Percentiles rank a stretch among this genome's conserved stretches.
Evolutionary conservation across 2,888 invertebrate genomes (phyloP).

Genomic region (Hypomecis punctinalis): DNA sequence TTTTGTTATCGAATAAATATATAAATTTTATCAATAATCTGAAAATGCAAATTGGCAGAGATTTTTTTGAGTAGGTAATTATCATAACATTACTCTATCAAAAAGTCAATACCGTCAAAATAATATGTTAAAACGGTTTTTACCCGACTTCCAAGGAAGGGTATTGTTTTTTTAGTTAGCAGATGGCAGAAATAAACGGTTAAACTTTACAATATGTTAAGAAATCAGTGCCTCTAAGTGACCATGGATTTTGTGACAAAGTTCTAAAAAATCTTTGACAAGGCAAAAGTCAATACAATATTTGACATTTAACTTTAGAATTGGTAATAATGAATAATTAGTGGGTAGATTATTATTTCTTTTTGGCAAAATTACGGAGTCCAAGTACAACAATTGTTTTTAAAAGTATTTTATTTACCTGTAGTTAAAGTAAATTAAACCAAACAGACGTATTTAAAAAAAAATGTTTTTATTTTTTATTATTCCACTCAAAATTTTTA

Average conservation of each 20-base stretch:
- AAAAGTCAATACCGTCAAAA: no score
- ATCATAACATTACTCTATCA: no score
- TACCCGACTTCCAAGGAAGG: no score
- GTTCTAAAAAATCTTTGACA: constrained; percentile 16
- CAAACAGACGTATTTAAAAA: not conserved
- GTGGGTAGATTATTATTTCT: not conserved
- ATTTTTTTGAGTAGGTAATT: no score
- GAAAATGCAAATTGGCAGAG: no score
- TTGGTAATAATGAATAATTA: constrained; percentile 1
- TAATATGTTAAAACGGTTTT: no score
- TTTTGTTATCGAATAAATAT: no score
- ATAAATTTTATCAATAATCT: no score
- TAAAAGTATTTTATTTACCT: not conserved
- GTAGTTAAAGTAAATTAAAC: not conserved
- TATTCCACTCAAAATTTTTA: not conserved
- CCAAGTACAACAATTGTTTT: not conserved
- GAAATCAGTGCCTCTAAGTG: constrained; percentile 23
- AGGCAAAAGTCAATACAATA: constrained; percentile 16
- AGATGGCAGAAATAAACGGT: not conserved
- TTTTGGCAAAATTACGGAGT: constrained; percentile 18
- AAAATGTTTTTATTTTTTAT: not conserved
- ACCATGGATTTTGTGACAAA: constrained; percentile 15
- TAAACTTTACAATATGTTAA: constrained; percentile 7
- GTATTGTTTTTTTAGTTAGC: no score
- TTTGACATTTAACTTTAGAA: constrained; percentile 7